Evolutionary conservation across 1,140 invertebrate genomes (phyloP), one percentile per base, ranked within the genome.

Genomic region (Stegodyphus mimosarum): DNA sequence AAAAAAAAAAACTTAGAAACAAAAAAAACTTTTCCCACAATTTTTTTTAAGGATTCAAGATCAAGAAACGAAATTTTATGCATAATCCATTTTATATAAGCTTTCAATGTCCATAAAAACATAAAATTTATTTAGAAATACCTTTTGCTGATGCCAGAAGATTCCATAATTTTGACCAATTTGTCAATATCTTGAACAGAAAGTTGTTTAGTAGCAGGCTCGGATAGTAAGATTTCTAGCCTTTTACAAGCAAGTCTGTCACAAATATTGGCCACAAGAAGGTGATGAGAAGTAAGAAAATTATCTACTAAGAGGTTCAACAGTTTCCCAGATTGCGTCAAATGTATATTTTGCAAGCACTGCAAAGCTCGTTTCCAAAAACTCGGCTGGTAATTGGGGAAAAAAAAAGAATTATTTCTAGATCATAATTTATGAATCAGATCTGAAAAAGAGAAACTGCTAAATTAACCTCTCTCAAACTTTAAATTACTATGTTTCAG

Each of bases 291-390:
- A 15, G 91, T 89, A 3, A 95, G 89, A 63, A 95, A 91, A 88
- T 92, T 91, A 51, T 93, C 92, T 13, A 94, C 90, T 6, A 95
- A 88, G 66, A 93, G 88, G 4, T 89, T 90, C 6, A 95, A 88
- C 4, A 95, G 89, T 5, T 92, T 90, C 6, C 94, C 94, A 87
- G 92, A 94, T 88, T 94, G 94, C 7, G 91, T 91, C 7, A 92
- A 90, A 89, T 95, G 94, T 6, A 93, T 92, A n/a, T 92, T 92
- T 89, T 94, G 93, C 33, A 95, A 89, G 86, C 92, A 93, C 66
- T 91, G 90, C 73, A 95, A 87, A 5, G 93, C 89, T 84, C 92
- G 91, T 84, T 92, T 92, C 0, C 93, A 90, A 76, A 93, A 91
- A 75, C 90, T 91, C 1, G 93, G 92, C 89, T 92, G 69, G 7